A percentile compares a stretch with the other conserved stretches of the same genome.
These are phyloP conservation scores for Vidua macroura DNA, from an alignment of 2,113 vertebrate species.

Conservation along the genomic window DNA sequence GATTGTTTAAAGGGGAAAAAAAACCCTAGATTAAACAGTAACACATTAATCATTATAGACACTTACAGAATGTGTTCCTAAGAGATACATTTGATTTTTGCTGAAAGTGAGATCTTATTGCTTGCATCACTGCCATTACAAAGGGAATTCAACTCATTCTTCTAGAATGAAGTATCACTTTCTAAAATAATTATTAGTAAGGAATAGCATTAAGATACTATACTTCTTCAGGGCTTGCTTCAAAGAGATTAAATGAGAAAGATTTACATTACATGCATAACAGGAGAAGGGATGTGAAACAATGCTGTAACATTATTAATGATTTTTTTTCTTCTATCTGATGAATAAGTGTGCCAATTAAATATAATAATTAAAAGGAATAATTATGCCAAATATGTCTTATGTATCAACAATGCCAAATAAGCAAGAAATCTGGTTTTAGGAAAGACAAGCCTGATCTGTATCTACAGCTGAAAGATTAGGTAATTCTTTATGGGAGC, in stretches of 20 bases:
- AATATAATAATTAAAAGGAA: neutral
- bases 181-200: constrained; percentile 5
- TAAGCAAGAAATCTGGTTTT: neutral
- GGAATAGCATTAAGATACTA: neutral
- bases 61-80: neutral
- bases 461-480: neutral
- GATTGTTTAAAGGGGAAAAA: neutral
- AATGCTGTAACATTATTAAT: neutral
- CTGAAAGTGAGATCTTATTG: neutral
- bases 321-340: neutral
- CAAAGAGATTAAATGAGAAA: constrained; percentile 1
- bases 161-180: neutral
- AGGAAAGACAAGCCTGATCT: neutral
- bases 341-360: neutral
- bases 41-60: neutral
- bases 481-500: neutral
- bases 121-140: neutral
- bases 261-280: neutral
- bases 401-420: neutral
- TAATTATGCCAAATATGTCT: neutral
- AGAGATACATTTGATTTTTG: constrained; percentile 29
- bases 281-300: neutral
- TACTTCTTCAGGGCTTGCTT: constrained; percentile 2
- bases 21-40: neutral
- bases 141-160: neutral